A percentile compares a stretch with the other conserved stretches of the same genome.
These are phyloP conservation scores for Tenthredo scrophulariae DNA, from an alignment of 2,888 invertebrate genomes.

Conservation along the genomic window DNA sequence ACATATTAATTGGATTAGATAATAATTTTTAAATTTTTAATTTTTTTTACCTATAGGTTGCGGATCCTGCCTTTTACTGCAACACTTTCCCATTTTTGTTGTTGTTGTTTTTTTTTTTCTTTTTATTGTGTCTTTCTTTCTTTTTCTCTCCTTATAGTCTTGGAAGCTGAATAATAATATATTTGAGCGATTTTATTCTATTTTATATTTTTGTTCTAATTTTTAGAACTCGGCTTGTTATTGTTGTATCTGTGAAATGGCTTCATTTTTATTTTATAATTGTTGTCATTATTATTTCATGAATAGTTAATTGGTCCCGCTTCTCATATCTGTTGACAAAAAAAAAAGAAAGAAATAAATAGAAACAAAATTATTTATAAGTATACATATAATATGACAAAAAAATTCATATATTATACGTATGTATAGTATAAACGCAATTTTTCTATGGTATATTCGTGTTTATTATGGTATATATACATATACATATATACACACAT, in stretches of 20 bases:
- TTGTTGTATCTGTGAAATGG: neutral
- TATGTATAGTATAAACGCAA: no score
- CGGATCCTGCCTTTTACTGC: constrained; percentile 91
- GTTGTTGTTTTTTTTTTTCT: neutral
- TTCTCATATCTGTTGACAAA: neutral
- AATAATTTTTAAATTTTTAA: no score
- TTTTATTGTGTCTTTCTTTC: neutral
- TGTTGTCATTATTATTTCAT: neutral
- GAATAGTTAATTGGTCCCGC: neutral
- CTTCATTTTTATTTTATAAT: constrained; percentile 10
- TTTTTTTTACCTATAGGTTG: constrained; percentile 81
- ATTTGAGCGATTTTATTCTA: neutral
- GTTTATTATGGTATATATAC: no score
- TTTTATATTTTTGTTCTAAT: neutral
- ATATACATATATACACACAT: no score
- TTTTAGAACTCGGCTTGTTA: neutral
- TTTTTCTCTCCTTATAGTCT: neutral
- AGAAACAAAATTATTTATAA: no score
- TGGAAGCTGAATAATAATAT: neutral
- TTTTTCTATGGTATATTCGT: no score
- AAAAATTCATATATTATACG: no score
- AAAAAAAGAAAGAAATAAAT: neutral
- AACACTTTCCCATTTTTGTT: constrained; percentile 89
- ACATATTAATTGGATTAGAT: neutral
- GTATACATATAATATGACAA: no score